Percentiles rank a stretch among this genome's conserved stretches.
Conservation (phyloP, 2,113 vertebrate species). For the Syrmaticus mikado region DNA sequence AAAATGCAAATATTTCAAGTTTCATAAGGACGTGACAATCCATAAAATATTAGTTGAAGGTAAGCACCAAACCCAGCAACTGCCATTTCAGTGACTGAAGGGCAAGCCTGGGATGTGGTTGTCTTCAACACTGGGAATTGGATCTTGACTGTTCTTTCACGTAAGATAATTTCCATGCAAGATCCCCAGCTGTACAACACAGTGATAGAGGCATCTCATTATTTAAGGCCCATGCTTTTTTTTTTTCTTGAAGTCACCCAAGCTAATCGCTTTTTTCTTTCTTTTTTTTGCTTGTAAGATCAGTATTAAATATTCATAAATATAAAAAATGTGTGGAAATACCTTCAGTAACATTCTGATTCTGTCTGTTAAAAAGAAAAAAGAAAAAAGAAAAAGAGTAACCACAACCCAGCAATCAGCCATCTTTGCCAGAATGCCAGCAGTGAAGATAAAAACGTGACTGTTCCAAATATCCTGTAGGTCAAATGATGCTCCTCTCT, state of each 20-base stretch:
- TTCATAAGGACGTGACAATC: constrained; percentile 20
- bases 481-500: background rate
- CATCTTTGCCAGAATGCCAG: background rate
- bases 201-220: constrained; percentile 41
- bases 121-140: constrained; percentile 43
- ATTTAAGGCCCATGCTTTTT: constrained; percentile 53
- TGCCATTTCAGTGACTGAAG: background rate
- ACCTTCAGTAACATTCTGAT: constrained; percentile 13
- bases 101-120: constrained; percentile 13
- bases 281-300: constrained; percentile 72
- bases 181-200: constrained; percentile 29
- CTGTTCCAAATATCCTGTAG: background rate
- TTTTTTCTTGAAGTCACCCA: constrained; percentile 1
- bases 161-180: background rate
- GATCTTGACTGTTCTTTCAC: background rate
- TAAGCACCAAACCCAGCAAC: constrained; percentile 62
- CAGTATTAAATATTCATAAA: constrained; percentile 63
- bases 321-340: constrained; percentile 65
- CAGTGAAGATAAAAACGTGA: constrained; percentile 13
- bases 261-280: background rate
- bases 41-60: constrained; percentile 39
- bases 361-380: background rate
- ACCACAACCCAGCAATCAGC: background rate
- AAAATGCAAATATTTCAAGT: constrained; percentile 66
- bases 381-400: background rate